Evolutionary conservation across 1,140 invertebrate genomes (phyloP).

Genomic region (Oryzaephilus surinamensis): DNA sequence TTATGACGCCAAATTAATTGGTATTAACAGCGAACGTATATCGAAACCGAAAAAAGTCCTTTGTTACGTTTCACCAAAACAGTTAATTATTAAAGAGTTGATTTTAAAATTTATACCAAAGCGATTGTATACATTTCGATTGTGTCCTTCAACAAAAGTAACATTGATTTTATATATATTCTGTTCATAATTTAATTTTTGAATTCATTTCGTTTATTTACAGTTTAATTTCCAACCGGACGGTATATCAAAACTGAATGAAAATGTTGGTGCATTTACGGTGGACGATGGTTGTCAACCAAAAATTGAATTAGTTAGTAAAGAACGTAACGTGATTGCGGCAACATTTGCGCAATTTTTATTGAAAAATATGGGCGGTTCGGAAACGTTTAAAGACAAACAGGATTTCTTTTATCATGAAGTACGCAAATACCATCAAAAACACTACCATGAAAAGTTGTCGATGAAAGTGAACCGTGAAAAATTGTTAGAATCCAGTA

Average conservation of each 20-base stretch:
- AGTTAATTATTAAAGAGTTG: conserved; percentile 86
- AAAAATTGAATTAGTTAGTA: conserved; percentile 66
- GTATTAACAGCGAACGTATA: conserved; percentile 51
- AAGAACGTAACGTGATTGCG: conserved; percentile 80
- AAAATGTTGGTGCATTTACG: conserved; percentile 49
- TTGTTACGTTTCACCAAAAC: conserved; percentile 79
- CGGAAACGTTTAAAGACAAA: conserved; percentile 92
- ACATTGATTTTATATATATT: conserved; percentile 13
- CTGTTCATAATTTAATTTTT: too few relatives aligned
- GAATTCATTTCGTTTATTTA: conserved; percentile 12
- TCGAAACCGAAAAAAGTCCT: conserved; percentile 75
- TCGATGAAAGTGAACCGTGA: conserved; percentile 70
- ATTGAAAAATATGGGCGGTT: conserved; percentile 90
- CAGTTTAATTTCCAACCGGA: conserved; percentile 53
- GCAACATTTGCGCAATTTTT: conserved; percentile 88
- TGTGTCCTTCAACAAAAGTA: conserved; percentile 87
- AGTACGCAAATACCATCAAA: conserved; percentile 74
- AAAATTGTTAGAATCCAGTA: conserved; percentile 69
- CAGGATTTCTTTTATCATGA: conserved; percentile 93
- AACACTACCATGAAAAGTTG: conserved; percentile 75
- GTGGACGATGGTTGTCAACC: conserved; percentile 89
- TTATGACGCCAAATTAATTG: conserved; percentile 74
- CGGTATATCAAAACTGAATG: conserved; percentile 27
- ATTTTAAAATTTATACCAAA: conserved; percentile 87
- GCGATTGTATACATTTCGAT: conserved; percentile 78